Evolutionary conservation across 1,140 invertebrate genomes (phyloP).

Genomic region (Helicoverpa armigera): DNA sequence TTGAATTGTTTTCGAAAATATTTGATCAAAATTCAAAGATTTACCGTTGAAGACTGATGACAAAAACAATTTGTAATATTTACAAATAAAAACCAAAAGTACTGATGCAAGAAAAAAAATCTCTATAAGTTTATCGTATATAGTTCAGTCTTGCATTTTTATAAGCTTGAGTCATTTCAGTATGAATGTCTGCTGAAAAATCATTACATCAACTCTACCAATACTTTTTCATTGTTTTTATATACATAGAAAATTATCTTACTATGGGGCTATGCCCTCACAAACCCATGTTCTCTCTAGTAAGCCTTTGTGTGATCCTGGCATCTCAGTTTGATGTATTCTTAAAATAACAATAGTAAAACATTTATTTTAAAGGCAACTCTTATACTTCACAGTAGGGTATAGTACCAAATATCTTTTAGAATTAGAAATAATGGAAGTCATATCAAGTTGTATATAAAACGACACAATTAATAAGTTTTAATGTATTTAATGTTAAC

Average conservation of each 20-base stretch:
- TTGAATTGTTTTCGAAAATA: conserved; percentile 2
- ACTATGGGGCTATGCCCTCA: too few species aligned
- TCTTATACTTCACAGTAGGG: not conserved
- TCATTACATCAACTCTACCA: too few species aligned
- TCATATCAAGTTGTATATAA: conserved; percentile 31
- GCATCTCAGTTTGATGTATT: too few species aligned
- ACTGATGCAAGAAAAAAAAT: conserved; percentile 7
- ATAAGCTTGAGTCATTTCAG: not conserved
- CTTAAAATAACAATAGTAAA: too few species aligned
- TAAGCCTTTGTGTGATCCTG: too few species aligned
- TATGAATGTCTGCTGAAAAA: not conserved
- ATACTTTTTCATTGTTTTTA: too few species aligned
- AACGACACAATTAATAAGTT: not conserved
- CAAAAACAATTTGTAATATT: conserved; percentile 33
- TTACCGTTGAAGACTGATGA: conserved; percentile 37
- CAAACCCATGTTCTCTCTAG: too few species aligned
- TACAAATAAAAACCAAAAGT: conserved; percentile 16
- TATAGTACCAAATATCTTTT: not conserved
- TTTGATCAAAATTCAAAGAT: conserved; percentile 32
- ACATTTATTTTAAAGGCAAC: too few species aligned
- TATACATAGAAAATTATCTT: too few species aligned
- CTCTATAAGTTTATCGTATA: not conserved
- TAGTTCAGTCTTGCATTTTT: conserved; percentile 1
- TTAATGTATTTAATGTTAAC: not conserved
- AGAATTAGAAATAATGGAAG: conserved; percentile 1